phyloP scores from a whole-genome alignment of 2,797 vertebrate genomes.

The Dipus sagitta region DNA sequence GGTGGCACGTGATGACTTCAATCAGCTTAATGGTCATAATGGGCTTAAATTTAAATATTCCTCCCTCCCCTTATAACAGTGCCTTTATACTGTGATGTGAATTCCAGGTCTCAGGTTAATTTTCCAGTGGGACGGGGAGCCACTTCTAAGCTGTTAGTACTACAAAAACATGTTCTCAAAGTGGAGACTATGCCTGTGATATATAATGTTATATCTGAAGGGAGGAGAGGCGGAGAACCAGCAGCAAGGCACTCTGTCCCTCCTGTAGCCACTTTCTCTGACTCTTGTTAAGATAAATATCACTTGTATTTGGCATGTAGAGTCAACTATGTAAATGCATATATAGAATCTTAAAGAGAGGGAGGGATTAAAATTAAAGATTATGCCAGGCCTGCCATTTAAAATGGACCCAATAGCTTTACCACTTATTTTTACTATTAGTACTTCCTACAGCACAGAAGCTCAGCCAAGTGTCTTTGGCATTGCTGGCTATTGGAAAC shows the following conservation, averaged over 20 bases:
- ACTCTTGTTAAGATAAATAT: not conserved
- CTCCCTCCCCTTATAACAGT: not conserved
- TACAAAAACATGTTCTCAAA: conserved; percentile 13
- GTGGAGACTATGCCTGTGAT: not conserved
- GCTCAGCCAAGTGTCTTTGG: not conserved
- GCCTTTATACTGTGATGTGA: not conserved
- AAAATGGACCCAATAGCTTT: conserved; percentile 8
- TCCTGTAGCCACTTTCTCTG: not conserved
- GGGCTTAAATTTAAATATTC: not conserved
- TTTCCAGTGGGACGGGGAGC: not conserved
- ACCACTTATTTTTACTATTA: not conserved
- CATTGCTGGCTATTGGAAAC: not conserved
- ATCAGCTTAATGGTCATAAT: not conserved
- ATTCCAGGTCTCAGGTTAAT: not conserved
- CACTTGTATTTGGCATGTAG: not conserved
- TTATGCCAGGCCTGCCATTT: not conserved
- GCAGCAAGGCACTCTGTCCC: not conserved
- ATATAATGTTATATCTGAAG: not conserved
- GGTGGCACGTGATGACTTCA: not conserved
- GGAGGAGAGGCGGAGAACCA: not conserved
- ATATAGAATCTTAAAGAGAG: not conserved
- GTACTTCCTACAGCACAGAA: not conserved
- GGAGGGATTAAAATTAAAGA: not conserved
- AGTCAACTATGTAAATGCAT: not conserved
- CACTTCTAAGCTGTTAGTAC: not conserved